Conservation (phyloP, 2,113 vertebrate genomes). For the Hippocampus guttulatus region DNA sequence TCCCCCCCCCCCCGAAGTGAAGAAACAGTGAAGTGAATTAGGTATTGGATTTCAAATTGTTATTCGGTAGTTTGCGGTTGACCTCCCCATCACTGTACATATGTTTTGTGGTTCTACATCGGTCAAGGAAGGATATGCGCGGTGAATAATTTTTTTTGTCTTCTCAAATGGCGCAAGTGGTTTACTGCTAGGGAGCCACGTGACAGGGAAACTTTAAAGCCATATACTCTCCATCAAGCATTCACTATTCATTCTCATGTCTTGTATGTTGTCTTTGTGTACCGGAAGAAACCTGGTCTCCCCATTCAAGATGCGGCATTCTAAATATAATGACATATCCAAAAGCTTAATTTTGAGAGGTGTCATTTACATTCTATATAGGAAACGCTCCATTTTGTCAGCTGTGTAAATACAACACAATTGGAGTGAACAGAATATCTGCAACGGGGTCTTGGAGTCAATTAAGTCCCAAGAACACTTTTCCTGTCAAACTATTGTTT, state of each 20-base stretch:
- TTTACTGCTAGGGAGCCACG: conserved; percentile 54
- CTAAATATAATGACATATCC: neutral
- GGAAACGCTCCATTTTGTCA: conserved; percentile 36
- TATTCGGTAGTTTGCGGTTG: neutral
- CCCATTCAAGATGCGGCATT: too few species aligned
- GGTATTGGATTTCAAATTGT: conserved; percentile 30
- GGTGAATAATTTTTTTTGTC: too few species aligned
- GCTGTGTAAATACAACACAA: conserved; percentile 22
- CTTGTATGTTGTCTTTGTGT: neutral
- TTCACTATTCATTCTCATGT: conserved; percentile 24
- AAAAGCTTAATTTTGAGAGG: neutral
- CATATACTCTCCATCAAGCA: conserved; percentile 62
- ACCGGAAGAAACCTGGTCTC: neutral
- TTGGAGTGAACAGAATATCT: neutral
- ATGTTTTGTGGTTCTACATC: neutral
- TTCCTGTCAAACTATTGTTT: neutral
- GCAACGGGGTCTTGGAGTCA: neutral
- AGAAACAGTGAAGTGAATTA: neutral
- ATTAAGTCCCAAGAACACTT: neutral
- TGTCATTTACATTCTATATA: neutral
- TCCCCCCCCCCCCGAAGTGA: neutral
- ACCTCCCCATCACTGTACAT: neutral
- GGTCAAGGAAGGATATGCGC: too few species aligned
- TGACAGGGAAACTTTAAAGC: conserved; percentile 65
- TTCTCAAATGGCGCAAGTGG: neutral